These are phyloP conservation scores for Drosophila pegasa DNA, from an alignment of 2,888 invertebrate species.

Conservation along the genomic window DNA sequence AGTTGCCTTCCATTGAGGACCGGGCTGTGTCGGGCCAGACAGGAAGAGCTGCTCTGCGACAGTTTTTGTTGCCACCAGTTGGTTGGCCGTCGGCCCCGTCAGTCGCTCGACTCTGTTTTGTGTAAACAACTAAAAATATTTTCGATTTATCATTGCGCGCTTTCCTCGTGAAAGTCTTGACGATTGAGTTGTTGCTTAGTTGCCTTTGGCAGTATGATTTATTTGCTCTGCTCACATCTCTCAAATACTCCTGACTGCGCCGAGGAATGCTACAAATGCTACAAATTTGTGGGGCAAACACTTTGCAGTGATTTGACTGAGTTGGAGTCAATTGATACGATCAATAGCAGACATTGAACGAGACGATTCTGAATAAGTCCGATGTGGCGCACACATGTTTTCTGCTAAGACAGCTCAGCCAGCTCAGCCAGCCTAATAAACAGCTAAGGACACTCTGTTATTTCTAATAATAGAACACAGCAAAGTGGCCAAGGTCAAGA, in stretches of 20 bases:
- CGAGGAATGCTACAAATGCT: slow-evolving; percentile 47
- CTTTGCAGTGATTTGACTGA: slow-evolving; percentile 34
- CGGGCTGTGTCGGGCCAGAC: slow-evolving; percentile 30
- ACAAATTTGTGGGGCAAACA: slow-evolving; percentile 33
- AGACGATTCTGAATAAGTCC: background rate
- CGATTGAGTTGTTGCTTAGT: slow-evolving; percentile 60
- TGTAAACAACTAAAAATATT: slow-evolving; percentile 71
- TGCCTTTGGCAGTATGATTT: slow-evolving; percentile 64
- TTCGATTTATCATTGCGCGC: slow-evolving; percentile 76
- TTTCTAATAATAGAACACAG: slow-evolving; percentile 44
- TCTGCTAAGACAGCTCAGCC: slow-evolving; percentile 18
- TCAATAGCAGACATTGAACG: slow-evolving; percentile 32
- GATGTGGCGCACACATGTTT: slow-evolving; percentile 10
- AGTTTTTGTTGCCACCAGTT: slow-evolving; percentile 28
- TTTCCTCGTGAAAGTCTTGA: slow-evolving; percentile 39
- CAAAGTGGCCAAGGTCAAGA: slow-evolving; percentile 20
- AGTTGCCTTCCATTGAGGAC: slow-evolving; percentile 53
- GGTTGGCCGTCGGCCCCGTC: slow-evolving; percentile 32
- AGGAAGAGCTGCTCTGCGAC: slow-evolving; percentile 33
- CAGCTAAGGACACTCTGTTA: slow-evolving; percentile 20
- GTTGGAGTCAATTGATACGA: slow-evolving; percentile 48
- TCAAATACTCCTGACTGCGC: slow-evolving; percentile 19
- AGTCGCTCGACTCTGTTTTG: slow-evolving; percentile 47
- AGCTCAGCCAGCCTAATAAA: slow-evolving; percentile 36
- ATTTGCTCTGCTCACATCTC: slow-evolving; percentile 52